Base-by-base conservation (phyloP, 2,888 invertebrate genomes). In the Aradus depressus region DNA sequence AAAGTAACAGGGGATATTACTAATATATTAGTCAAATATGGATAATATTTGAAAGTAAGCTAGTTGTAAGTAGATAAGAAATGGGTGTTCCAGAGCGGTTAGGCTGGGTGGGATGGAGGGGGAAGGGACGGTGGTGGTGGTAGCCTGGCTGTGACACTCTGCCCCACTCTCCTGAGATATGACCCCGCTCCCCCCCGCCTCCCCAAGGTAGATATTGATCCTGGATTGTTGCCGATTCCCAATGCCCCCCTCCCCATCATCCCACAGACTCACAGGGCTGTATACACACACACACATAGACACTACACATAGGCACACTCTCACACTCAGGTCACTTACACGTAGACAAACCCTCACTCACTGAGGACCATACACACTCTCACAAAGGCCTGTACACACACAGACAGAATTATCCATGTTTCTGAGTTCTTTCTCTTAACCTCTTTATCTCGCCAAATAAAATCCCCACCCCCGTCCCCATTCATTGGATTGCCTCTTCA, bases 221-320 rank as follows among this genome's bases (percentile, higher is more conserved):
- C 28, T 47, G 47, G 47, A 47, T 47, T 47, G 47, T 47, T 47
- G 47, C 47, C 47, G 47, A 47, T 47, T 37, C n/a, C 47, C 47
- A 19, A 47, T 37, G 37, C 25, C 34, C 47, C 37, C 37, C 10
- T 21, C 18, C 21, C 16, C 37, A 18, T 22, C 12, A 2, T 39
- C 39, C 39, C 39, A 39, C 39, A 1, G 22, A n/a, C 18, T 3
- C n/a, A 1, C n/a, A n/a, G n/a, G n/a, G n/a, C n/a, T n/a, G n/a
- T n/a, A n/a, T n/a, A n/a, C n/a, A n/a, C n/a, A n/a, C 28, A 4
- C 35, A 14, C 35, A 34, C 35, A 34, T 18, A 12, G 16, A 6
- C 8, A 10, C 31, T 10, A 12, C n/a, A 12, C 35, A 6, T 18
- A 34, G 4, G 4, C 35, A 34, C 35, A 34, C 35, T n/a, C 35